phyloP scores from a whole-genome alignment of 2,797 vertebrate species.

The Sebastes steindachneri region DNA sequence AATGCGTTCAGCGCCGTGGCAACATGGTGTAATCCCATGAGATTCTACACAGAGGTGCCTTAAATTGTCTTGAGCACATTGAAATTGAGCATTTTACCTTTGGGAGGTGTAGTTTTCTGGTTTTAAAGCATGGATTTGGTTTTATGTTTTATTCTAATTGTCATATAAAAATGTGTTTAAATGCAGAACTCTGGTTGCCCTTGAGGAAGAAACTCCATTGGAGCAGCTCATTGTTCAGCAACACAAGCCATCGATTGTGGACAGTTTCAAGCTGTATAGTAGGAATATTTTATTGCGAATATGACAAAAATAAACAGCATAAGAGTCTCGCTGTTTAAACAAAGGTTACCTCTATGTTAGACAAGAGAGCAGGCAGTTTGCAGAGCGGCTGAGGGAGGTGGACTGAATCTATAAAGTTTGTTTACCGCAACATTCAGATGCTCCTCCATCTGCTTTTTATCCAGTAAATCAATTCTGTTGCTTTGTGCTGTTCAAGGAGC shows the following conservation, averaged over 20 bases:
- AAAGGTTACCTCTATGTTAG: constrained; percentile 15
- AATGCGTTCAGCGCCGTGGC: not conserved
- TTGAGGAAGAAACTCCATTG: not conserved
- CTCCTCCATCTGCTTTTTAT: constrained; percentile 64
- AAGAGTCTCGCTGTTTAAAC: not conserved
- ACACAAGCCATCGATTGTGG: not conserved
- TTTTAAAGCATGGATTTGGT: not conserved
- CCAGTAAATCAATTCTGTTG: constrained; percentile 60
- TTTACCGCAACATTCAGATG: constrained; percentile 58
- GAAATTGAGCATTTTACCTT: not conserved
- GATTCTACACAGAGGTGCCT: not conserved
- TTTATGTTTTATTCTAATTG: not conserved
- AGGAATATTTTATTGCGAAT: not conserved
- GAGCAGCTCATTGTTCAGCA: not conserved
- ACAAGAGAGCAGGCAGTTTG: constrained; percentile 8
- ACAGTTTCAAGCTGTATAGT: not conserved
- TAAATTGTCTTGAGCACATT: not conserved
- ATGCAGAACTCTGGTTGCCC: not conserved
- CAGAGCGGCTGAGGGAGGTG: constrained; percentile 14
- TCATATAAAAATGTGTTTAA: not conserved
- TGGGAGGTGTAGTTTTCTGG: not conserved
- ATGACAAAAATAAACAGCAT: not conserved
- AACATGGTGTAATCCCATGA: not conserved
- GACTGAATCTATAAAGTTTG: constrained; percentile 60
- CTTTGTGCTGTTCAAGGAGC: constrained; percentile 58